phyloP scores from a whole-genome alignment of 2,797 vertebrate species.

The Momotus momota region DNA sequence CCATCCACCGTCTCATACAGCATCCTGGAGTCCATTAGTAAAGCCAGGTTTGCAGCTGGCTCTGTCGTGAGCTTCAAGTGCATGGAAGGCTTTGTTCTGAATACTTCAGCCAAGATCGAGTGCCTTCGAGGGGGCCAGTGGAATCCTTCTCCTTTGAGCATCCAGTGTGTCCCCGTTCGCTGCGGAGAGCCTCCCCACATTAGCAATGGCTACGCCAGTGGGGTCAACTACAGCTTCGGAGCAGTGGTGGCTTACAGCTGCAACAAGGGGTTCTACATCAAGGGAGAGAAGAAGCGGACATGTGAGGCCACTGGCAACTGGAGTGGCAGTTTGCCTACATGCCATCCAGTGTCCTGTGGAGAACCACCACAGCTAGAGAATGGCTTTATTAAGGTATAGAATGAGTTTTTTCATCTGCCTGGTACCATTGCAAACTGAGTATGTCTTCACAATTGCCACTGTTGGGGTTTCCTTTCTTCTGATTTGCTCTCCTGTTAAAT shows the following conservation, averaged over 20 bases:
- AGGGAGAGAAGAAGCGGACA: conserved; percentile 93
- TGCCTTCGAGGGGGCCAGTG: conserved; percentile 92
- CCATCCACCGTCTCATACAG: conserved; percentile 87
- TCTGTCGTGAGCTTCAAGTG: conserved; percentile 94
- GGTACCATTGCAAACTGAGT: neutral
- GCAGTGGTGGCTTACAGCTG: conserved; percentile 96
- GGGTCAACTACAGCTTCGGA: conserved; percentile 94
- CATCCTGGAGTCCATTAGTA: conserved; percentile 91
- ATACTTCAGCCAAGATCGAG: conserved; percentile 89
- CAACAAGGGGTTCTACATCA: conserved; percentile 91
- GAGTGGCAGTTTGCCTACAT: conserved; percentile 89
- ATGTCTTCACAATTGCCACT: neutral
- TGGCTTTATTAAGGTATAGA: conserved; percentile 88
- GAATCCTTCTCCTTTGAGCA: conserved; percentile 87
- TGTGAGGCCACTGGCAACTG: conserved; percentile 94
- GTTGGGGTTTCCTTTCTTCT: neutral
- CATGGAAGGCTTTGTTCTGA: conserved; percentile 93
- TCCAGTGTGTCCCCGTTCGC: conserved; percentile 92
- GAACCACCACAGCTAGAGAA: conserved; percentile 86
- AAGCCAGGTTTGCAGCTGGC: conserved; percentile 90
- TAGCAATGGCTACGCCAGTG: conserved; percentile 89
- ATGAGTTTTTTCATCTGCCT: neutral
- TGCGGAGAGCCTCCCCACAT: conserved; percentile 90
- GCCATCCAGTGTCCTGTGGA: conserved; percentile 89
- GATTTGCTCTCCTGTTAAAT: neutral